Base-by-base conservation (phyloP, 2,888 invertebrate genomes). In the Platerodrilus igneus region DNA sequence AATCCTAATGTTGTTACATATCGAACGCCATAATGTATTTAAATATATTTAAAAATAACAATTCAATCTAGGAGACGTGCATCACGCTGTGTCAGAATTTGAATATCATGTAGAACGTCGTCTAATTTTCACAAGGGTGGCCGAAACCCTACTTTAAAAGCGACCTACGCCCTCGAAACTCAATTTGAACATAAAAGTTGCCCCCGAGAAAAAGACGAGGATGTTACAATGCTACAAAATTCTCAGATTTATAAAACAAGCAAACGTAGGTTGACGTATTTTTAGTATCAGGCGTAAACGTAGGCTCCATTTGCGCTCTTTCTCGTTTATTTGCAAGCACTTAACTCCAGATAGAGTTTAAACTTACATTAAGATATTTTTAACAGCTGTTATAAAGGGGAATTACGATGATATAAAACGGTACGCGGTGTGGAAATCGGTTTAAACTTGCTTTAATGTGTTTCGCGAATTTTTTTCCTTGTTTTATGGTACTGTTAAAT, bases 361-460 rank as follows among this genome's bases (percentile, higher is more conserved):
- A 63, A 64, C 60, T 62, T 56, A 62, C 64, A 64, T 64, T 64
- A 64, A 64, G 63, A 64, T 64, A 63, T 64, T 64, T 64, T 64
- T 62, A 63, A 62, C 61, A 59, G 58, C 57, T 57, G 57, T 59
- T 60, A 59, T 62, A 63, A 63, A 60, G 56, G 59, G 58, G 56
- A 45, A 40, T 47, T 48, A 51, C 49, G 54, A 57, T 56, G 54
- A 58, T 59, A 58, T 60, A 60, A 57, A 59, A 56, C 52, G 60
- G 54, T 53, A 58, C 58, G 59, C 60, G 61, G 58, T 58, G n/a
- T n/a, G n/a, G n/a, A n/a, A n/a, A n/a, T n/a, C n/a, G n/a, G n/a
- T 62, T 60, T 59, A 57, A 56, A 58, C 56, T 19, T 25, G 13
- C 56, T 58, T 61, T 62, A 60, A 62, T 60, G 60, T 62, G 62